phyloP scores from a whole-genome alignment of 2,113 vertebrate species.

The Psettodes erumei region DNA sequence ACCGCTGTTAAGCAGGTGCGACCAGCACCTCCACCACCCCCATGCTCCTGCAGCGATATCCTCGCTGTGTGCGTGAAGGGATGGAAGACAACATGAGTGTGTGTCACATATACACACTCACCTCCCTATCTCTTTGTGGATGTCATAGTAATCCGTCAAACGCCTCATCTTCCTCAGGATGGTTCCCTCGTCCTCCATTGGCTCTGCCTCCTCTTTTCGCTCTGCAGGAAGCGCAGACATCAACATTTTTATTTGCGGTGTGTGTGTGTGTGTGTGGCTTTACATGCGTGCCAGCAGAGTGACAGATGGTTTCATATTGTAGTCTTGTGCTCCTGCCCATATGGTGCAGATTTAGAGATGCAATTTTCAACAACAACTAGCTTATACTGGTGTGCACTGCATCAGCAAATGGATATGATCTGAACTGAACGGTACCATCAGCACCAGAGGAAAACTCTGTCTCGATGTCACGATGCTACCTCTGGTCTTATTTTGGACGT shows the following conservation, averaged over 20 bases:
- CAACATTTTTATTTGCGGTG: background rate
- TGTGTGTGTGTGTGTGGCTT: conserved; percentile 9
- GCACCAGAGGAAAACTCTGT: too few relatives aligned
- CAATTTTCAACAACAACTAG: conserved; percentile 22
- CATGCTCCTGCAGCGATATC: background rate
- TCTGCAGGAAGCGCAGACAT: conserved; percentile 74
- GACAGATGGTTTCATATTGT: conserved; percentile 69
- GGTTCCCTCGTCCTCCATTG: conserved; percentile 84
- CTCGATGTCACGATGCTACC: too few relatives aligned
- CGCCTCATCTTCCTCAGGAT: conserved; percentile 88
- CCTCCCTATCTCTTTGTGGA: conserved; percentile 95
- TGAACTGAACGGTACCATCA: background rate
- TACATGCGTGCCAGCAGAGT: conserved; percentile 29
- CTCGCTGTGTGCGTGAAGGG: background rate
- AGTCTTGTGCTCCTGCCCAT: conserved; percentile 46
- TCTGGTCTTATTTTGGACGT: background rate
- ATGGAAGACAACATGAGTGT: background rate
- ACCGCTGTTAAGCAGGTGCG: conserved; percentile 51
- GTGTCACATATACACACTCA: conserved; percentile 53
- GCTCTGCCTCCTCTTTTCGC: conserved; percentile 77
- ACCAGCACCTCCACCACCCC: background rate
- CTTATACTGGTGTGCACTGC: background rate
- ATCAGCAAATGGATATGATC: background rate
- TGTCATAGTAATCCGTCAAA: conserved; percentile 90
- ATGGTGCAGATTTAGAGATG: conserved; percentile 43